These are phyloP conservation scores for Epicauta chinensis DNA, from an alignment of 1,140 invertebrate species.

Conservation along the genomic window DNA sequence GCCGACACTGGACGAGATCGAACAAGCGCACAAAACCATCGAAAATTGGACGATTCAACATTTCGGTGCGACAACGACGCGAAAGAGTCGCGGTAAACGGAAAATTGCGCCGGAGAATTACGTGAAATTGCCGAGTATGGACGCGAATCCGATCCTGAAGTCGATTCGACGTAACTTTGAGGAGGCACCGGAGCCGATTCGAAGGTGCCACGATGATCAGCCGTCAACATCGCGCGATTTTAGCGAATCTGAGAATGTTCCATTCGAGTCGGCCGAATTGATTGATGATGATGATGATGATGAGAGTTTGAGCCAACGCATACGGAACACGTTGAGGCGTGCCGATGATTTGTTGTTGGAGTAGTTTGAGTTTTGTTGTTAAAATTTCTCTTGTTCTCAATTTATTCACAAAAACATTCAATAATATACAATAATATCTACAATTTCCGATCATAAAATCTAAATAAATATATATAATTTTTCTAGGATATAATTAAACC, in stretches of 20 bases:
- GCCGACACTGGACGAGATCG: slow-evolving; percentile 8
- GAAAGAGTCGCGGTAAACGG: neutral
- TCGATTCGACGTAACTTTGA: slow-evolving; percentile 11
- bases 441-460: too few relatives aligned
- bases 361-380: too few relatives aligned
- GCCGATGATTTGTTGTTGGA: too few relatives aligned
- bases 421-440: too few relatives aligned
- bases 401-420: too few relatives aligned
- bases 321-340: too few relatives aligned
- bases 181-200: neutral
- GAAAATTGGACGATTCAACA: neutral
- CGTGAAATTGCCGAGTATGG: slow-evolving; percentile 6
- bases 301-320: neutral
- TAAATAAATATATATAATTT: too few relatives aligned
- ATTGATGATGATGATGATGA: neutral
- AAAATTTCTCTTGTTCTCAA: too few relatives aligned
- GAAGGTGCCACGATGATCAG: neutral
- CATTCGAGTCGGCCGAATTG: neutral
- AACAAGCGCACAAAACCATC: slow-evolving; percentile 21
- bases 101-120: neutral
- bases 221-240: neutral
- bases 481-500: too few relatives aligned
- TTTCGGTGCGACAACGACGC: too few relatives aligned
- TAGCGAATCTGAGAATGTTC: neutral
- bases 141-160: slow-evolving; percentile 5